phyloP scores from a whole-genome alignment of 92 coral and sea anemone species.

The Palythoa caribaeorum region DNA sequence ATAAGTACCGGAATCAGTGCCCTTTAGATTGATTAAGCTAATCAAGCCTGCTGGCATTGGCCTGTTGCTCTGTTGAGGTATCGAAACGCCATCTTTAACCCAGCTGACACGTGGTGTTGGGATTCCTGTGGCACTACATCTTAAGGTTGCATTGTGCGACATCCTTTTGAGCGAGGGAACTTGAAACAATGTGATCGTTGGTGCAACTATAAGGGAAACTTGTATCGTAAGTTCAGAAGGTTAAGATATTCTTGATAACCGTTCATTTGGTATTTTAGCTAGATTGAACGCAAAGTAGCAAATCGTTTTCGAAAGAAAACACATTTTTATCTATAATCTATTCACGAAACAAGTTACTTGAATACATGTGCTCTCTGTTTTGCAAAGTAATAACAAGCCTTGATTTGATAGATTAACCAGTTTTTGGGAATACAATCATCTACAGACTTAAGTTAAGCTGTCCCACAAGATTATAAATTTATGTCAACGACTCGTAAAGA shows the following conservation, averaged over 20 bases:
- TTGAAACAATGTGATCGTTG: slow-evolving; percentile 68
- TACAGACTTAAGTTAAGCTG: too few species aligned
- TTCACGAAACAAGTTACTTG: too few species aligned
- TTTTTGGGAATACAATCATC: too few species aligned
- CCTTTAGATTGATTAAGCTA: slow-evolving; percentile 54
- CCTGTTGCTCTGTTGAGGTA: slow-evolving; percentile 58
- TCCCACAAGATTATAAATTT: too few species aligned
- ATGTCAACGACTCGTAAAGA: too few species aligned
- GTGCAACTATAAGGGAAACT: slow-evolving; percentile 67
- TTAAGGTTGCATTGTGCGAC: slow-evolving; percentile 64
- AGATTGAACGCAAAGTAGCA: too few species aligned
- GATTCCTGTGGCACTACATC: slow-evolving; percentile 76
- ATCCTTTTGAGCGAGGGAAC: slow-evolving; percentile 74
- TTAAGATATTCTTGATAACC: not conserved
- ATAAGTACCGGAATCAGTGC: slow-evolving; percentile 79
- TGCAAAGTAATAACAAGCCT: too few species aligned
- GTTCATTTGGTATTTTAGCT: too few species aligned
- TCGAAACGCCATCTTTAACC: slow-evolving; percentile 56
- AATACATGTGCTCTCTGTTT: too few species aligned
- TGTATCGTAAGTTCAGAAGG: not conserved
- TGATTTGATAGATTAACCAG: too few species aligned
- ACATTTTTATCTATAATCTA: too few species aligned
- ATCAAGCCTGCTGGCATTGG: slow-evolving; percentile 35
- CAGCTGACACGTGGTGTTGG: slow-evolving; percentile 83
- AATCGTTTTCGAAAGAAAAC: too few species aligned